A percentile compares a stretch with the other conserved stretches of the same genome.
Conservation (phyloP, 2,888 invertebrate genomes). For the Stenchaetothrips biformis region DNA sequence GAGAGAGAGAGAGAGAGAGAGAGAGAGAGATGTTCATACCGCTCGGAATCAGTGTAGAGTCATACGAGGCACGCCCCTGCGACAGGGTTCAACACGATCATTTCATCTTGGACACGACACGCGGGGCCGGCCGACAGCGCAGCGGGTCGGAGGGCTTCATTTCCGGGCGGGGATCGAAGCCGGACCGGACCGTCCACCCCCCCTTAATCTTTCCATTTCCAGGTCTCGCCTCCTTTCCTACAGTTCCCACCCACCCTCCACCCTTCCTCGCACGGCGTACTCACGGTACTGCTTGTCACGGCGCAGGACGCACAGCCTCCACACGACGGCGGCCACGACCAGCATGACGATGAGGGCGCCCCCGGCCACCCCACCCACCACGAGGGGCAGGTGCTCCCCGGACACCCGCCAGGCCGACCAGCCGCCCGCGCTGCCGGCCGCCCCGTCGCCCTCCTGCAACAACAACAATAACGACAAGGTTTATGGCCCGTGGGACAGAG, state of each 20-base stretch:
- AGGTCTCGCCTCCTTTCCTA: not conserved
- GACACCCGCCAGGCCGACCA: constrained; percentile 46
- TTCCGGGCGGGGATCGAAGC: constrained; percentile 4
- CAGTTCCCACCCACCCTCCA: not conserved
- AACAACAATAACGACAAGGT: not conserved
- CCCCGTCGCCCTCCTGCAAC: constrained; percentile 37
- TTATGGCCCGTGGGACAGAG: no score
- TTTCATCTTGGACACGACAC: no score
- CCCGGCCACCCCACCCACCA: constrained; percentile 50
- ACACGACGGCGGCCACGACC: constrained; percentile 59
- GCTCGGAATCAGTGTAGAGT: no score
- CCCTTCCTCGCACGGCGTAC: constrained; percentile 37
- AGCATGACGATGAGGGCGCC: constrained; percentile 61
- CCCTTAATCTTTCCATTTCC: not conserved
- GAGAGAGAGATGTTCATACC: no score
- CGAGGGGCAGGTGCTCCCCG: constrained; percentile 48
- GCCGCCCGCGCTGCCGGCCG: constrained; percentile 36
- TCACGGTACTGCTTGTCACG: constrained; percentile 64
- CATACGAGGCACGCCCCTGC: no score
- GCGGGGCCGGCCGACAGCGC: no score
- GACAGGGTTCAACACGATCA: no score
- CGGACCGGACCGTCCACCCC: not conserved
- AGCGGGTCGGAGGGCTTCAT: not conserved
- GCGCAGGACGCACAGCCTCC: constrained; percentile 64
- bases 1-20: no score